A percentile compares a stretch with the other conserved stretches of the same genome.
Evolutionary conservation across 2,888 invertebrate species (phyloP).

Genomic region (Cabera pusaria): DNA sequence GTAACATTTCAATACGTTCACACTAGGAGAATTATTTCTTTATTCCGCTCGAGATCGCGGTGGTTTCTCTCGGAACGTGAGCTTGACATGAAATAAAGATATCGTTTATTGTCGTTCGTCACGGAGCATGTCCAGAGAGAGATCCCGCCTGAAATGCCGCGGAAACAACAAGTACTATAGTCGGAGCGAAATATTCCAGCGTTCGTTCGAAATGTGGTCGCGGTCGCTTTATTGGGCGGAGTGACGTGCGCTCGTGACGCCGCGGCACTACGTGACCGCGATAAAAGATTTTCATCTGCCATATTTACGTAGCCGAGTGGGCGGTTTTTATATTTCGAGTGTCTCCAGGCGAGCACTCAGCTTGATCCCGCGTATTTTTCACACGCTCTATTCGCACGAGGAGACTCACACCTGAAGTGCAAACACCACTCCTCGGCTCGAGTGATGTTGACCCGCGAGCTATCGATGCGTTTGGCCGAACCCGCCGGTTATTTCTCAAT

Average conservation of each 20-base stretch:
- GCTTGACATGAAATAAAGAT: conserved; percentile 67
- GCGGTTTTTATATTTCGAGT: conserved; percentile 80
- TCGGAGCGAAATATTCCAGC: conserved; percentile 69
- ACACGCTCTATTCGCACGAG: conserved; percentile 67
- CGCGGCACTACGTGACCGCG: conserved; percentile 79
- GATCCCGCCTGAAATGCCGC: conserved; percentile 54
- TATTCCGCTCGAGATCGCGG: conserved; percentile 56
- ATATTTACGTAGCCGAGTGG: conserved; percentile 81
- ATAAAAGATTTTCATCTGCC: conserved; percentile 83
- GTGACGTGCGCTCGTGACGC: conserved; percentile 81
- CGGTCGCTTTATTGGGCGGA: conserved; percentile 74
- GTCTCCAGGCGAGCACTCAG: conserved; percentile 63
- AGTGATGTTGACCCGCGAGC: conserved; percentile 53
- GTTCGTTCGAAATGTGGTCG: conserved; percentile 79
- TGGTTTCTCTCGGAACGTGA: conserved; percentile 56
- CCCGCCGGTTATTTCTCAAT: conserved; percentile 48
- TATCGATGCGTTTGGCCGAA: conserved; percentile 52
- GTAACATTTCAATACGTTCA: conserved; percentile 65
- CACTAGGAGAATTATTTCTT: conserved; percentile 66
- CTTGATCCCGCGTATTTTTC: conserved; percentile 66
- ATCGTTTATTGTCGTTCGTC: conserved; percentile 56
- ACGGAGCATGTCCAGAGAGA: conserved; percentile 54
- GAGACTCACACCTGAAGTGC: conserved; percentile 46
- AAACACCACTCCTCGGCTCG: conserved; percentile 40
- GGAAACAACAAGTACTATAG: conserved; percentile 50